Evolutionary conservation across 2,113 vertebrate species (phyloP), one percentile per base, ranked within the genome.

Genomic region (Paraplagusia blochii): DNA sequence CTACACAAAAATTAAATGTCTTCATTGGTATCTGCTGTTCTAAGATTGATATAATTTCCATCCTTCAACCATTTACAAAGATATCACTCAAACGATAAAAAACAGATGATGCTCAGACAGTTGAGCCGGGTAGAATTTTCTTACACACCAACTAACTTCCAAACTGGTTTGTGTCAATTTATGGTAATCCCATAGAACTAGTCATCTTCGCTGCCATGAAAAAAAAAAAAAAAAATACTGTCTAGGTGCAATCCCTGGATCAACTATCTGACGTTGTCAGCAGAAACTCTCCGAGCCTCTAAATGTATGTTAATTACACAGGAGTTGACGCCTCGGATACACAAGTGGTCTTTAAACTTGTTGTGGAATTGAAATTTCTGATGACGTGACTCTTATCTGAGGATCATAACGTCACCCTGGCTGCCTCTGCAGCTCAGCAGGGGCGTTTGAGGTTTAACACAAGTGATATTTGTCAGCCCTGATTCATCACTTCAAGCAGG

Each of bases 261-360:
- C 15, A 53, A 17, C 36, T 49, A 16, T 35, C 15, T 12, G 35
- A 52, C 8, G 11, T 1, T 7, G 44, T 75, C 69, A 56, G 58
- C 46, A 49, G 53, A 71, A 44, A 5, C 50, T 14, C 40, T 18
- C 1, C 22, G 1, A 39, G 4, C 2, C 2, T 46, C 65, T 77
- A 79, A 79, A 77, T 66, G 66, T 58, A 75, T 63, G 52, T 29
- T 59, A 22, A 39, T 54, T n/a, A 22, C 58, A 58, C 35, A 10
- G 3, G 49, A 59, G 22, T 42, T 47, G 65, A 46, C 63, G 61
- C 66, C 60, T 36, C 19, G 35, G 40, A 39, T 47, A 65, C 58
- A 50, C 66, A 68, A 65, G 68, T 61, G 73, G 44, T 71, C 58
- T 77, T 77, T 70, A 81, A 67, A 53, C 62, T 57, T 61, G 69